phyloP scores from a whole-genome alignment of 2,113 vertebrate species.

The Acanthochromis polyacanthus region DNA sequence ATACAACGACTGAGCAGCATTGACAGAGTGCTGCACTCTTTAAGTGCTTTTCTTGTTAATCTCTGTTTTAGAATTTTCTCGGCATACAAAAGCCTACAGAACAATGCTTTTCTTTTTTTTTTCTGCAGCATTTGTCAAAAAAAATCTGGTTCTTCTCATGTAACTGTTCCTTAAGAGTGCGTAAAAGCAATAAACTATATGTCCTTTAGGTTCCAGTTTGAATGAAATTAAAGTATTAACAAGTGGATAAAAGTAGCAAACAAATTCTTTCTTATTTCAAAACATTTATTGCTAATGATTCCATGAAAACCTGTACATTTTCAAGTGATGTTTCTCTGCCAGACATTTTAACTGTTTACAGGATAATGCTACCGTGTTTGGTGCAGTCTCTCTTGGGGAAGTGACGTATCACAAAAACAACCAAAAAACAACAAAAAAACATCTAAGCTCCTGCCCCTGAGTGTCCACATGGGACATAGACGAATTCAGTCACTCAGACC shows the following conservation, averaged over 20 bases:
- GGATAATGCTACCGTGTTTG: background rate
- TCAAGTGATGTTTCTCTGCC: conserved; percentile 14
- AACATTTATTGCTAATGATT: conserved; percentile 67
- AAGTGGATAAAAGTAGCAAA: conserved; percentile 43
- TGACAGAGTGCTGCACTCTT: no score
- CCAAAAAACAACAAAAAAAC: background rate
- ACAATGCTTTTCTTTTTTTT: no score
- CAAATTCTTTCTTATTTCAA: conserved; percentile 43
- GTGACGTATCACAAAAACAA: conserved; percentile 31
- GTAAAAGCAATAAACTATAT: no score
- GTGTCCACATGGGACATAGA: conserved; percentile 14
- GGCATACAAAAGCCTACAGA: no score
- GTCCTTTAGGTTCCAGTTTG: background rate
- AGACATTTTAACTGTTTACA: background rate
- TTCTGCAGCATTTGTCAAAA: no score
- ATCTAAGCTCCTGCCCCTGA: conserved; percentile 20
- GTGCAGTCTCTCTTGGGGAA: conserved; percentile 6
- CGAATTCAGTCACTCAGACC: conserved; percentile 54
- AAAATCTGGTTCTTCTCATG: no score
- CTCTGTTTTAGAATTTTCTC: no score
- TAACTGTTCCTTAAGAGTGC: no score
- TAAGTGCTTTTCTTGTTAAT: no score
- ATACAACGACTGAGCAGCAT: no score
- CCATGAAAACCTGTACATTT: conserved; percentile 49
- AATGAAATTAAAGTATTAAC: background rate